Conservation (phyloP, 2,888 invertebrate genomes). For the Synanthedon vespiformis region DNA sequence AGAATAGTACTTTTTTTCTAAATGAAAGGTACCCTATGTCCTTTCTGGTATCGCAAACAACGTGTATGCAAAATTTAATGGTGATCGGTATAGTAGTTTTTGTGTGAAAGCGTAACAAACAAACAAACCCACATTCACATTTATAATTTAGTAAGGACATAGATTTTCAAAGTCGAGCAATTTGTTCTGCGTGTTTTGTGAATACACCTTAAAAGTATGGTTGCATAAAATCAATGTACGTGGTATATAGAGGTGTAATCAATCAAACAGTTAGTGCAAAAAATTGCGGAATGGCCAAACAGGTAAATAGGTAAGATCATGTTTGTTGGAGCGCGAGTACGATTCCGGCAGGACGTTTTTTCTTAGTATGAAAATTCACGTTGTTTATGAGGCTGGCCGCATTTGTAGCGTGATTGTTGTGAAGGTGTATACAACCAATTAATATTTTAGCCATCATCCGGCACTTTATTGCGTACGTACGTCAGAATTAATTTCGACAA, state of each 20-base stretch:
- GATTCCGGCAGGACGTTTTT: conserved; percentile 19
- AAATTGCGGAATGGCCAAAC: conserved; percentile 4
- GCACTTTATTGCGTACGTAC: conserved; percentile 2
- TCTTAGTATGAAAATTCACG: conserved; percentile 3
- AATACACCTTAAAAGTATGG: no score
- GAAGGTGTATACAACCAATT: conserved; percentile 1
- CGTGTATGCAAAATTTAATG: no score
- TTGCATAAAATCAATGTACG: not conserved
- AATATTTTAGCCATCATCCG: conserved; percentile 7
- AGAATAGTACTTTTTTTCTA: no score
- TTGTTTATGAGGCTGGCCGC: conserved; percentile 9
- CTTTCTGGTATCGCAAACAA: no score
- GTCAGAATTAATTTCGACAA: not conserved
- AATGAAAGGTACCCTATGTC: no score
- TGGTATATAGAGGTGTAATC: conserved; percentile 2
- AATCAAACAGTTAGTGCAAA: conserved; percentile 6
- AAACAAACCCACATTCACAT: no score
- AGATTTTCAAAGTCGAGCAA: no score
- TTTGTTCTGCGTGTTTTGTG: no score
- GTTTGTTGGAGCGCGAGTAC: conserved; percentile 7
- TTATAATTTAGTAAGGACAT: no score
- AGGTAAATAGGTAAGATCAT: conserved; percentile 2
- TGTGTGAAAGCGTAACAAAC: no score
- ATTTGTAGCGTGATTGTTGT: conserved; percentile 12
- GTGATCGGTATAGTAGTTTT: no score